Conservation (phyloP, 2,113 vertebrate genomes). For the Sceloporus tristichus region DNA sequence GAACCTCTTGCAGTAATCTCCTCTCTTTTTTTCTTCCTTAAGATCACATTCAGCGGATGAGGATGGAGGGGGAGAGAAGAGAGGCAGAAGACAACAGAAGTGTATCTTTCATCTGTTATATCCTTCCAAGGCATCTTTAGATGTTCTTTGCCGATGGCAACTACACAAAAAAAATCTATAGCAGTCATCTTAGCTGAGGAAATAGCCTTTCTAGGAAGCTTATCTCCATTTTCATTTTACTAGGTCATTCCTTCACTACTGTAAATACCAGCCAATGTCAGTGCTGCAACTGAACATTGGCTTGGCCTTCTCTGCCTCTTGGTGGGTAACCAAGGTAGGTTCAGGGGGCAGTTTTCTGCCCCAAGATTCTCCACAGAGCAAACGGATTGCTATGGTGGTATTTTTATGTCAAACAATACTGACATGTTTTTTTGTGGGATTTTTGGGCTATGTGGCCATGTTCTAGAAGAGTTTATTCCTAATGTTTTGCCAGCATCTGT, state of each 20-base stretch:
- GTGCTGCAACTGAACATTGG: neutral
- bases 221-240: neutral
- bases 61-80: neutral
- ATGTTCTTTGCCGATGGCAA: neutral
- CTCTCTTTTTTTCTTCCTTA: neutral
- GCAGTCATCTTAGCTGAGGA: neutral
- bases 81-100: neutral
- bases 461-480: too few species aligned
- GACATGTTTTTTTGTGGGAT: too few species aligned
- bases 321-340: too few species aligned
- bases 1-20: too few species aligned
- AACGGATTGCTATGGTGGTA: too few species aligned
- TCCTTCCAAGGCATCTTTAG: neutral
- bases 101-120: neutral
- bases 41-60: neutral
- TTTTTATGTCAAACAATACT: too few species aligned
- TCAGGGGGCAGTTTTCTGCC: too few species aligned
- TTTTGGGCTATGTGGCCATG: too few species aligned
- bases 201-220: neutral
- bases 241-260: neutral
- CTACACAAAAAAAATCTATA: neutral
- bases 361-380: too few species aligned
- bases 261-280: neutral
- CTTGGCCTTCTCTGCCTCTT: neutral
- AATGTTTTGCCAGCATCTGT: too few species aligned